A percentile compares a stretch with the other conserved stretches of the same genome.
These are phyloP conservation scores for Acrobasis suavella DNA, from an alignment of 2,888 invertebrate genomes.

Conservation along the genomic window DNA sequence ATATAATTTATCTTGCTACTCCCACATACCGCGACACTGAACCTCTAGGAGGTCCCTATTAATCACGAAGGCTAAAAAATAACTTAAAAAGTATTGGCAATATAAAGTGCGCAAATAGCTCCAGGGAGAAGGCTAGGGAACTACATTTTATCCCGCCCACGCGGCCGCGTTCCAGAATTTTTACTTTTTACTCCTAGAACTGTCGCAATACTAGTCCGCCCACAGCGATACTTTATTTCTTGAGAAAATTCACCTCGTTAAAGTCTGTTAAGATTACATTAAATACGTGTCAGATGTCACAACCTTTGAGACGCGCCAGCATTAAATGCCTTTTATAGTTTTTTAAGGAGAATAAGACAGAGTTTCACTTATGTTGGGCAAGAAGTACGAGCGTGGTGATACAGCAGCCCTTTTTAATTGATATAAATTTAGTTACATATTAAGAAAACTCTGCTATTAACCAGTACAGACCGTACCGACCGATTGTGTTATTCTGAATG, in stretches of 20 bases:
- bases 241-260: conserved; percentile 4
- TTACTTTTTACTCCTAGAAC: conserved; percentile 44
- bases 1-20: background rate
- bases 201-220: conserved; percentile 41
- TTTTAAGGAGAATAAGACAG: background rate
- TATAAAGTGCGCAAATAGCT: conserved; percentile 4
- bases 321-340: background rate
- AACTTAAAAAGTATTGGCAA: conserved; percentile 16
- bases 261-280: conserved; percentile 9
- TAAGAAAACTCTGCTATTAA: too few species aligned
- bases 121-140: background rate
- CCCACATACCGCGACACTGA: background rate
- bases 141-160: conserved; percentile 31
- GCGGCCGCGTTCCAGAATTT: conserved; percentile 29
- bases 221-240: conserved; percentile 32
- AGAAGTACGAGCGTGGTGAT: background rate
- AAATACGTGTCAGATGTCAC: conserved; percentile 14
- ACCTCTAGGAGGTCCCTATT: conserved; percentile 10
- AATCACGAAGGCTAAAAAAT: conserved; percentile 8
- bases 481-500: too few species aligned
- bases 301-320: background rate
- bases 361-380: background rate
- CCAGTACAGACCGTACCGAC: too few species aligned
- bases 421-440: too few species aligned
- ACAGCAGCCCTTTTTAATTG: too few species aligned